Conservation (phyloP, 2,888 invertebrate genomes). For the Augiades crinisus region DNA sequence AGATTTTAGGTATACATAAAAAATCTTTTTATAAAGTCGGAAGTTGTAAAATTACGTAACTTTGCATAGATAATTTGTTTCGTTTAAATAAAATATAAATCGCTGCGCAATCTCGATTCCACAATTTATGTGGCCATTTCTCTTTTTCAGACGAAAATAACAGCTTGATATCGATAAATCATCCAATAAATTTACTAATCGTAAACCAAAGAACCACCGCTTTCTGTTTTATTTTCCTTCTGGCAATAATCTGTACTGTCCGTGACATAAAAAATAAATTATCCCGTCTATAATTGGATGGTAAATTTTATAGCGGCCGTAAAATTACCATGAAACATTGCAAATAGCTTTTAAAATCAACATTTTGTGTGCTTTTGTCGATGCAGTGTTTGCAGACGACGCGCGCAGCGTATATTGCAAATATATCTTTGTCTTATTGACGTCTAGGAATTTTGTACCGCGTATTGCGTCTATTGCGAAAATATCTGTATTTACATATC, state of each 20-base stretch:
- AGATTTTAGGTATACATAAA: too few relatives aligned
- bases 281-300: constrained; percentile 58
- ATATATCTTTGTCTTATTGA: background rate
- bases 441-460: too few relatives aligned
- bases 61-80: constrained; percentile 12
- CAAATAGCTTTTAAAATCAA: constrained; percentile 56
- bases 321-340: constrained; percentile 61
- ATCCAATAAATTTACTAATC: constrained; percentile 34
- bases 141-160: constrained; percentile 15
- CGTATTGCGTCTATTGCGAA: too few relatives aligned
- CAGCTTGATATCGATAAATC: constrained; percentile 27
- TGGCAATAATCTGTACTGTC: constrained; percentile 43
- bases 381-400: constrained; percentile 33
- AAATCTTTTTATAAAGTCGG: too few relatives aligned
- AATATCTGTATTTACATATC: background rate
- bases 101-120: constrained; percentile 10
- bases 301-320: constrained; percentile 58
- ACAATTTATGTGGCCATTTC: constrained; percentile 18
- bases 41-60: too few relatives aligned
- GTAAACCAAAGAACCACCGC: constrained; percentile 41
- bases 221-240: constrained; percentile 43
- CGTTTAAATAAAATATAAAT: constrained; percentile 11
- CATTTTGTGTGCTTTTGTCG: constrained; percentile 36
- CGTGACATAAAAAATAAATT: constrained; percentile 58
- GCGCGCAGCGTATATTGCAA: constrained; percentile 1